A percentile compares a stretch with the other conserved stretches of the same genome.
These are phyloP conservation scores for Danio rerio DNA, from an alignment of 2,113 vertebrate species.

Conservation along the genomic window GRCz12tu NC_133180.1:31077501-31078000, in stretches of 20 bases:
- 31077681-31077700: conserved; percentile 59
- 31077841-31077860: not conserved
- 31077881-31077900: not conserved
- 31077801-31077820: conserved; percentile 15
- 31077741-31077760: conserved; percentile 50
- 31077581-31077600: conserved; percentile 20
- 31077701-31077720: conserved; percentile 57
- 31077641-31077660: conserved; percentile 48
- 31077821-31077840: conserved; percentile 10
- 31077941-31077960: not conserved
- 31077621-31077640: conserved; percentile 48
- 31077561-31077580: conserved; percentile 26
- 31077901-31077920: not conserved
- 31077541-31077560: conserved; percentile 26
- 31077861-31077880: not conserved
- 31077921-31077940: not conserved
- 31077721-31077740: conserved; percentile 54
- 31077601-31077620: conserved; percentile 36
- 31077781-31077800: conserved; percentile 14
- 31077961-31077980: too few relatives aligned
- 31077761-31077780: conserved; percentile 38
- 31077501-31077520: too few relatives aligned
- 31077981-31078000: not conserved
- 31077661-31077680: conserved; percentile 48
- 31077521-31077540: not conserved